Evolutionary conservation across 2,888 invertebrate genomes (phyloP).

Genomic region (Caenorhabditis sp.): DNA sequence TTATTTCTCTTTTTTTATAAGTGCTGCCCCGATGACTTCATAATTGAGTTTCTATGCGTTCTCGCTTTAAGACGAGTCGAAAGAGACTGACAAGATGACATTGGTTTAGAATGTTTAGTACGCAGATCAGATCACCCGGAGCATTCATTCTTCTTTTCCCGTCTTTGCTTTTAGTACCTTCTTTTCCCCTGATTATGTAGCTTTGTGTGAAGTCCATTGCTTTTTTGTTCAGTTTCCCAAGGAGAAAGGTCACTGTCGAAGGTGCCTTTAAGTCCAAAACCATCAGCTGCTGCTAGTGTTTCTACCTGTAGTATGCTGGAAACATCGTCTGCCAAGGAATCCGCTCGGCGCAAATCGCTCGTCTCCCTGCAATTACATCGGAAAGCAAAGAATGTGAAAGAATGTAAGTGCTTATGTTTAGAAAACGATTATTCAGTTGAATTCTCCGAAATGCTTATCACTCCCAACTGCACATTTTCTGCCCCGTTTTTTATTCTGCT

Average conservation of each 20-base stretch:
- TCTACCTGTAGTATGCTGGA: constrained; percentile 81
- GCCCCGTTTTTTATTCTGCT: constrained; percentile 3
- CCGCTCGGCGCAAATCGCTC: constrained; percentile 77
- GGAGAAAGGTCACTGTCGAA: constrained; percentile 74
- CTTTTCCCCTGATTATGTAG: constrained; percentile 10
- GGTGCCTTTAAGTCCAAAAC: constrained; percentile 81
- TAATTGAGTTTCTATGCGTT: constrained; percentile 55
- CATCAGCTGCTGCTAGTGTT: constrained; percentile 81
- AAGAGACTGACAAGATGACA: constrained; percentile 11
- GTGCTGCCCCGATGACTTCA: constrained; percentile 49
- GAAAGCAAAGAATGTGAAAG: constrained; percentile 68
- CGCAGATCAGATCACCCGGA: constrained; percentile 25
- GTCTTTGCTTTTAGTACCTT: background rate
- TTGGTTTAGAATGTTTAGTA: background rate
- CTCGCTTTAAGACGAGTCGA: constrained; percentile 11
- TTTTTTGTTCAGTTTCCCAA: constrained; percentile 74
- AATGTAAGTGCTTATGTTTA: constrained; percentile 59
- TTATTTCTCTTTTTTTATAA: constrained; percentile 34
- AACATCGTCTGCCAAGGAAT: constrained; percentile 74
- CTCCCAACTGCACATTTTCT: background rate
- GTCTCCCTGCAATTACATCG: constrained; percentile 81
- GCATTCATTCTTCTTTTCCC: constrained; percentile 10
- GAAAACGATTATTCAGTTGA: constrained; percentile 15
- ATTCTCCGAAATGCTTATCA: constrained; percentile 28
- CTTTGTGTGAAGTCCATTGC: constrained; percentile 27